Evolutionary conservation across 2,797 vertebrate genomes (phyloP).

Genomic region (Poecilia velifera): DNA sequence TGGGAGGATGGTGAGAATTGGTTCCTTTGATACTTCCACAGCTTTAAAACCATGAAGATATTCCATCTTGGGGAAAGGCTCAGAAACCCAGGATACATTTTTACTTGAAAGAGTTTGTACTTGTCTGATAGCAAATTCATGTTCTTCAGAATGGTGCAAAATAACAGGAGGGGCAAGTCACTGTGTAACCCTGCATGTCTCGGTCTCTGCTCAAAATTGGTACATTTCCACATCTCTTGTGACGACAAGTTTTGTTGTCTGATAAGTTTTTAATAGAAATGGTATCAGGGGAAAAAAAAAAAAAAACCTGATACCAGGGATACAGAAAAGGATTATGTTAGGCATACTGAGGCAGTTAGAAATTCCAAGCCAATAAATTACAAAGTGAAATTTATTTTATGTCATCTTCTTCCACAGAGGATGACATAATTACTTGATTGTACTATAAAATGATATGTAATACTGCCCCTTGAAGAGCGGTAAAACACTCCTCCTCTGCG

Average conservation of each 20-base stretch:
- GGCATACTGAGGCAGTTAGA: conserved; percentile 19
- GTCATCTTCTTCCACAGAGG: too few species aligned
- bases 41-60: conserved; percentile 44
- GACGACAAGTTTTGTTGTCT: conserved; percentile 11
- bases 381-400: too few species aligned
- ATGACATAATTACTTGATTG: too few species aligned
- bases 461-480: too few species aligned
- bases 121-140: conserved; percentile 19
- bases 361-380: neutral
- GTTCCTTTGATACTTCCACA: conserved; percentile 42
- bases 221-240: conserved; percentile 17
- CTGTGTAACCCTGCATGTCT: conserved; percentile 10
- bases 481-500: too few species aligned
- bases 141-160: conserved; percentile 17
- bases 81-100: conserved; percentile 7
- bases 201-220: conserved; percentile 7
- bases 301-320: neutral
- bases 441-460: too few species aligned
- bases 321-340: conserved; percentile 5
- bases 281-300: neutral
- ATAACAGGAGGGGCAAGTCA: conserved; percentile 22
- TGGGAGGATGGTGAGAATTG: conserved; percentile 6
- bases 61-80: conserved; percentile 19
- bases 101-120: conserved; percentile 17
- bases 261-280: conserved; percentile 6